phyloP scores from a whole-genome alignment of 2,113 vertebrate genomes.

The Leiothrix lutea region DNA sequence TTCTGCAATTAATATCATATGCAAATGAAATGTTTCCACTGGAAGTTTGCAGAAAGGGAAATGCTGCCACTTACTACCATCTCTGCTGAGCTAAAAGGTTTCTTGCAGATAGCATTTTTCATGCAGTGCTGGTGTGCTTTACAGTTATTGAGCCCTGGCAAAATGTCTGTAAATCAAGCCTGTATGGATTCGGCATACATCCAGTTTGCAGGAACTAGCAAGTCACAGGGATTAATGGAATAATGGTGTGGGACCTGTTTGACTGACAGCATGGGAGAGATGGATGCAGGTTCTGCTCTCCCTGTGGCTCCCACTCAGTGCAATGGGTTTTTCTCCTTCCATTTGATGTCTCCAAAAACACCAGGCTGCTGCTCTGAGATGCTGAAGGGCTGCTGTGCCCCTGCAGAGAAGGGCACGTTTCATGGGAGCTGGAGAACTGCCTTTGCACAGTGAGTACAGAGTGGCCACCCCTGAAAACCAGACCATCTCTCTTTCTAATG shows the following conservation, averaged over 20 bases:
- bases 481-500: neutral
- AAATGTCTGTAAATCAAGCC: constrained; percentile 25
- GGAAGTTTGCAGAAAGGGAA: constrained; percentile 29
- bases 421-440: neutral
- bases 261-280: neutral
- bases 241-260: neutral
- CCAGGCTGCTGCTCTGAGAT: neutral
- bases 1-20: constrained; percentile 35
- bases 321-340: neutral
- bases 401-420: neutral
- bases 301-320: neutral
- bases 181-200: neutral
- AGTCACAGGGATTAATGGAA: neutral
- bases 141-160: constrained; percentile 11
- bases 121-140: neutral
- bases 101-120: constrained; percentile 37
- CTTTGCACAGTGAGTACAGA: neutral
- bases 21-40: constrained; percentile 35
- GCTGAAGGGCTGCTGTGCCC: neutral
- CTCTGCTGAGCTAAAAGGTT: constrained; percentile 57
- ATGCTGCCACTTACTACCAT: constrained; percentile 1
- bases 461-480: neutral
- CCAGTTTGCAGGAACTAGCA: neutral
- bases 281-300: neutral
- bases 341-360: neutral